Evolutionary conservation across 1,140 invertebrate species (phyloP), one percentile per base, ranked within the genome.

Genomic region (Cotesia glomerata): DNA sequence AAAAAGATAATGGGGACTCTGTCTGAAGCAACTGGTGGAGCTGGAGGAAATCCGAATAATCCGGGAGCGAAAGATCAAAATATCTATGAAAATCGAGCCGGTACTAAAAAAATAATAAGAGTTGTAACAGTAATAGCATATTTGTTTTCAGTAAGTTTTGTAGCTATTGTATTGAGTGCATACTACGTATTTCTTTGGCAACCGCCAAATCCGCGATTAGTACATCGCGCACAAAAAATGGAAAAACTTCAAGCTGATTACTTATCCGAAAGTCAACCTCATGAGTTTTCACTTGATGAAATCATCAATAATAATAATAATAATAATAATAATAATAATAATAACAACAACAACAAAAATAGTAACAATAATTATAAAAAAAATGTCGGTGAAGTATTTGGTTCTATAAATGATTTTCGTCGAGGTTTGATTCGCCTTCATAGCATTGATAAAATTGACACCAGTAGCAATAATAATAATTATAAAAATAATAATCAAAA

Each of bases 181-280:
- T 96, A 96, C 85, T 96, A 96, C 81, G 89, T 95, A 66, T 93
- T 95, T 78, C 87, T 95, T 18, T 96, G 95, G 95, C 90, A 94
- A 77, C 93, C 94, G 0, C 88, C 89, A 1, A 85, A 88, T 68
- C 80, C 84, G 9, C 65, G 65, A 36, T 13, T 67, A 4, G 14
- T 67, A 13, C 11, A 26, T 39, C 39, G 65, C 11, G 49, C 51
- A 4, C 45, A 51, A 13, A 49, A 4, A 4, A 52, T 67, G 51
- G 45, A 52, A 1, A 34, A 32, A 54, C 13, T 39, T n/a, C 51
- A 67, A 7, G 51, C 65, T 3, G 65, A 67, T 32, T 54, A 34
- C n/a, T 39, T 54, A 54, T 8, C 14, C 5, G 13, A 51, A 14
- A 51, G 0, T 26, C 16, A 5, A 49, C 34, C 34, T 14, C 9